Base-by-base conservation (phyloP, 2,113 vertebrate genomes). In the Phycodurus eques region DNA sequence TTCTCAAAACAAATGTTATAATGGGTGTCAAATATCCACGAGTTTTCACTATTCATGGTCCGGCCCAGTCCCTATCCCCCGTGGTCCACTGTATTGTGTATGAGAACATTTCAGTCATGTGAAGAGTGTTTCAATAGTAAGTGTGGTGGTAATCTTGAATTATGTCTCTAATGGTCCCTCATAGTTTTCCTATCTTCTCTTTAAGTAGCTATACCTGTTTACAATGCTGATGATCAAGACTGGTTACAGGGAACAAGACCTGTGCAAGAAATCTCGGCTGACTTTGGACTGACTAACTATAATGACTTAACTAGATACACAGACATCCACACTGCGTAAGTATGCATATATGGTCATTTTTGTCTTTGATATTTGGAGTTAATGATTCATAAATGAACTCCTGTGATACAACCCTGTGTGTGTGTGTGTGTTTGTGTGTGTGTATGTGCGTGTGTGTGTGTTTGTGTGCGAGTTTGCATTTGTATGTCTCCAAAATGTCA, bases 351-450 rank as follows among this genome's bases (percentile, higher is more conserved):
- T 53, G 74, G 43, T 74, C 63, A 59, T 74, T 77, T 74, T 79
- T 81, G 67, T 80, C 64, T 83, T 82, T 85, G 87, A 84, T 86
- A 88, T 83, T 89, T 83, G 80, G 73, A 89, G 72, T 82, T 85
- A 74, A 85, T 87, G 77, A 86, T 84, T 89, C 85, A 90, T 83
- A 81, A 76, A 88, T 86, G 79, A 83, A 83, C 77, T 42, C 61
- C 33, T 73, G 72, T 82, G 84, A 87, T 22, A 81, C 76, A 84
- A 86, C 74, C 75, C 78, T 61, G 61, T 68, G 70, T 65, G 33
- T 67, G 70, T 64, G 60, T 70, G 53, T 64, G 54, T 47, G 46
- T 42, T n/a, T 61, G 61, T 68, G 70, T 65, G 33, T 67, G 70
- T 64, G 60, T 70, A 46, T 64, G 54, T 47, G 46, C 31, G 70